phyloP scores from a whole-genome alignment of 2,797 vertebrate species.

The Scolopax bukidnonensis region DNA sequence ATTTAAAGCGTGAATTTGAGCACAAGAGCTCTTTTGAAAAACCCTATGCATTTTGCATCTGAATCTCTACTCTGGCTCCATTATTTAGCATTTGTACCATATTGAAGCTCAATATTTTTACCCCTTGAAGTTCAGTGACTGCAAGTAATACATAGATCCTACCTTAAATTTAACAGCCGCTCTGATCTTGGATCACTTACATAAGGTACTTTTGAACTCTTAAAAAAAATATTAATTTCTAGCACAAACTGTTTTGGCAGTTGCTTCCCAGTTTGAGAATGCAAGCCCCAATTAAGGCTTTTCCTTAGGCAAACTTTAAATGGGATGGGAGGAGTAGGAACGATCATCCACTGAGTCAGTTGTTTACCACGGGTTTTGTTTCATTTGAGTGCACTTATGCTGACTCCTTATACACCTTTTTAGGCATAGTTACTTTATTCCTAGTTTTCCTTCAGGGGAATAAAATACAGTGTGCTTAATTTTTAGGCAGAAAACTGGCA shows the following conservation, averaged over 20 bases:
- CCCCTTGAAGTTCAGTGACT: not conserved
- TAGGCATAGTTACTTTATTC: not conserved
- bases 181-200: not conserved
- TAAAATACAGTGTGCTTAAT: not conserved
- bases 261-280: not conserved
- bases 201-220: not conserved
- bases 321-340: constrained; percentile 18
- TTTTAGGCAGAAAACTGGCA: constrained; percentile 40
- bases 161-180: not conserved
- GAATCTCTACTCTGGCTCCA: not conserved
- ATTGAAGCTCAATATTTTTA: not conserved
- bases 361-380: constrained; percentile 12
- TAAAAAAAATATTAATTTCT: not conserved
- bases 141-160: not conserved
- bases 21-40: not conserved
- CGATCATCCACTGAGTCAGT: constrained; percentile 33
- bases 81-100: not conserved
- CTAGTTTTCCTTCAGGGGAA: constrained; percentile 33
- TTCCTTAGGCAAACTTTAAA: constrained; percentile 45
- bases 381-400: not conserved
- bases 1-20: not conserved
- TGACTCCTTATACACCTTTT: not conserved
- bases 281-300: not conserved
- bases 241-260: not conserved
- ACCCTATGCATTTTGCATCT: rapidly evolving